phyloP scores from a whole-genome alignment of 2,888 invertebrate genomes.

The Bembecia ichneumoniformis region DNA sequence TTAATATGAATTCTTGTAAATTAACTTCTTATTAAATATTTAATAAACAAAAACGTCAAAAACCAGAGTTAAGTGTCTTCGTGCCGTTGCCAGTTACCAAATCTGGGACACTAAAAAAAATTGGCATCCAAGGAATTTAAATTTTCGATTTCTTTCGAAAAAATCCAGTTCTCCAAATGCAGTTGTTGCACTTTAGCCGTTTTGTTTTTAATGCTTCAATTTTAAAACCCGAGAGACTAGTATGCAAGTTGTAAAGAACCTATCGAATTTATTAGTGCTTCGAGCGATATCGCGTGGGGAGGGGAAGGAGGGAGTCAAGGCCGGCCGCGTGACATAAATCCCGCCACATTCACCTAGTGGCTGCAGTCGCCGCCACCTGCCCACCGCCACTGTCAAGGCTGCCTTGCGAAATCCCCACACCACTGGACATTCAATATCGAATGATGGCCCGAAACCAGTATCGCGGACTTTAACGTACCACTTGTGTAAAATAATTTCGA shows the following conservation, averaged over 20 bases:
- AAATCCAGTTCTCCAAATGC: not conserved
- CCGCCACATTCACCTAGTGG: slow-evolving; percentile 65
- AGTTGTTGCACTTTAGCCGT: not conserved
- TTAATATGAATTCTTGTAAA: not conserved
- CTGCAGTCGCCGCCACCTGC: slow-evolving; percentile 40
- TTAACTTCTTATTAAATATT: not conserved
- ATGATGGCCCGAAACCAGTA: not conserved
- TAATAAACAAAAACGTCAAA: not conserved
- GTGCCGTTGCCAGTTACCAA: not conserved
- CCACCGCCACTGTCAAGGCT: slow-evolving; percentile 65
- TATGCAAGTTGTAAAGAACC: not conserved
- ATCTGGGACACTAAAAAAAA: not conserved
- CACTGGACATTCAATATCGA: slow-evolving; percentile 4
- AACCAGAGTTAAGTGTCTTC: not conserved
- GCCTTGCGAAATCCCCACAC: slow-evolving; percentile 42
- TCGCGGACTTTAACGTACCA: not conserved
- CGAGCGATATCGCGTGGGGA: slow-evolving; percentile 16
- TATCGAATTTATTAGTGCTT: not conserved
- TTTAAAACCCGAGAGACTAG: not conserved
- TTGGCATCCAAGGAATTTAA: not conserved
- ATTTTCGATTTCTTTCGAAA: not conserved
- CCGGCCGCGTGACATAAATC: slow-evolving; percentile 58
- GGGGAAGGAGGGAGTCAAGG: slow-evolving; percentile 61
- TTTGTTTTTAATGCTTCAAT: not conserved
- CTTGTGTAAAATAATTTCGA: not conserved